Base-by-base conservation (phyloP, 1,140 invertebrate genomes). In the Zaprionus kolodkinae region DNA sequence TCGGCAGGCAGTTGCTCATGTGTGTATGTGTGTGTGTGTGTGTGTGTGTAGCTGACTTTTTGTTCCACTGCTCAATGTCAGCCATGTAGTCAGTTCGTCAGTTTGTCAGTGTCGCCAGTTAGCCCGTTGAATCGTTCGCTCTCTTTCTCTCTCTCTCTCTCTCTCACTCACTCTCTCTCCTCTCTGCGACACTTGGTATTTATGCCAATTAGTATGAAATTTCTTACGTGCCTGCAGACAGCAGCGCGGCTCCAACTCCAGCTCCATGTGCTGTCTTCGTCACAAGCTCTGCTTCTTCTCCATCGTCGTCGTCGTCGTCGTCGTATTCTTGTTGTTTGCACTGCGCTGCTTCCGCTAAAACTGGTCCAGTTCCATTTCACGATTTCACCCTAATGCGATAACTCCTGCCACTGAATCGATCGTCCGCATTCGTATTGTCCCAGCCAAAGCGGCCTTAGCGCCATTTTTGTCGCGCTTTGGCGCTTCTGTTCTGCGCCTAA, bases 141-240 rank as follows among this genome's bases (percentile, higher is more conserved):
- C 67, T 81, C 72, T 61, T n/a, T 55, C 48, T 64, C 11, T n/a
- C 60, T 79, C 81, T 79, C 75, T 81, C 67, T 81, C 72, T 61
- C 25, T 55, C 48, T 64, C 11, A 25, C 21, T 54, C 10, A 4
- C 15, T 35, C 69, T 78, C 71, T 76, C 81, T 80, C 55, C 67
- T 15, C 73, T 79, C 73, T 79, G 73, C 87, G 79, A 91, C 91
- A 92, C 84, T 92, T 91, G 91, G 91, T 92, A 92, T 92, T 92
- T 92, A 92, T 92, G 91, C 91, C 91, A 92, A 92, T 92, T 92
- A 92, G 90, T 92, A 92, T 91, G 91, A 92, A 92, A 92, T 92
- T 91, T 92, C 91, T 91, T 91, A 90, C 83, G 90, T 91, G 83
- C 86, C 90, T 80, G 67, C 85, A 81, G 85, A 89, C 85, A 89